Evolutionary conservation across 2,888 invertebrate species (phyloP), one percentile per base, ranked within the genome.

Genomic region (Agrilus mali): DNA sequence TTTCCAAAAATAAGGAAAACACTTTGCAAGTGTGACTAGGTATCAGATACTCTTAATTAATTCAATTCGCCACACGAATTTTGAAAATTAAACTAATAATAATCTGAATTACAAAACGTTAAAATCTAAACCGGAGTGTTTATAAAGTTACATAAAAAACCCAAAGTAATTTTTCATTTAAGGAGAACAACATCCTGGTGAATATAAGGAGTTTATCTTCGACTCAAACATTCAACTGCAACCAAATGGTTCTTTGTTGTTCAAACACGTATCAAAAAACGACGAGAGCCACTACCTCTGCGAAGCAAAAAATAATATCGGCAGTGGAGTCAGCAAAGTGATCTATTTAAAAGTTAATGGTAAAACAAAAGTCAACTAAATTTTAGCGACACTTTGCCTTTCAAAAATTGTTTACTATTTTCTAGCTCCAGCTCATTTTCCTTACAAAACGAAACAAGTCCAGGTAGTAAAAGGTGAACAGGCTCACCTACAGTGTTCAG

Each of bases 291-390:
- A 87, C 65, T 93, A 90, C 65, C 73, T 93, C 41, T 94, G 94
- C 66, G 90, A 92, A 61, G 89, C 90, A n/a, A 82, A 86, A 57
- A 94, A 94, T 63, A 86, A 84, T 53, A 88, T 94, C 50, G 92
- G 90, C 1, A 82, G 86, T 13, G 92, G 89, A 10, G 80, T 93
- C 45, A 92, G 92, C 72, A 93, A 93, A 70, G 86, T 93, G 42
- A 84, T 93, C 55, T 86, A 84, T 63, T 70, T 90, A 43, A 88
- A 87, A 72, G 88, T 90, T 42, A 89, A 90, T 64, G 88, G 89
- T 89, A 70, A 72, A 78, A 68, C 36, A 45, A 33, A 41, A 44
- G 40, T 35, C 36, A 45, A 44, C 10, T 10, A 10, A 7, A 27
- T 27, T 8, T 8, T 3, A 4, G 22, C 7, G 22, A 22, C 27